These are phyloP conservation scores for Volucella zonaria DNA, from an alignment of 2,888 invertebrate species.

Conservation along the genomic window DNA sequence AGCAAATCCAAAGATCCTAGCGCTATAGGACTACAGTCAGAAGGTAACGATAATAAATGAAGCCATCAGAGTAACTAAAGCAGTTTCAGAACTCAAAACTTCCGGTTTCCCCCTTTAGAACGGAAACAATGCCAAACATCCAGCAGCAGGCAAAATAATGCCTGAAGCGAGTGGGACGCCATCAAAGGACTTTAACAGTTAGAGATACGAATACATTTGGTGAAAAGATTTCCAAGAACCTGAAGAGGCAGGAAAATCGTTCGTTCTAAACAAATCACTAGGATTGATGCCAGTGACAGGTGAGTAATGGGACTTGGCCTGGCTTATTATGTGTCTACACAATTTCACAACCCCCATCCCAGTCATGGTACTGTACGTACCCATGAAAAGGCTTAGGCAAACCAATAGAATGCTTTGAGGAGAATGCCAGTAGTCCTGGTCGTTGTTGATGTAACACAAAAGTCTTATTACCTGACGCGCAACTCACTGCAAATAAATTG, in stretches of 20 bases:
- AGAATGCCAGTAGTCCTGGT: too few relatives aligned
- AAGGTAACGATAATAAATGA: slow-evolving; percentile 72
- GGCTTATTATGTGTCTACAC: slow-evolving; percentile 70
- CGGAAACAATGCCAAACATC: slow-evolving; percentile 14
- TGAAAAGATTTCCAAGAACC: not conserved
- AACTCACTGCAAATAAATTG: slow-evolving; percentile 63
- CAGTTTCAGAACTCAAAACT: slow-evolving; percentile 48
- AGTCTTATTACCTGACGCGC: slow-evolving; percentile 63
- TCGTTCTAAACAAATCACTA: slow-evolving; percentile 69
- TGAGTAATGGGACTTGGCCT: slow-evolving; percentile 72
- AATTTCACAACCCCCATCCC: slow-evolving; percentile 37
- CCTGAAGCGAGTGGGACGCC: not conserved
- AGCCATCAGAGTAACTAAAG: slow-evolving; percentile 63
- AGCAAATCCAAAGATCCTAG: slow-evolving; percentile 3
- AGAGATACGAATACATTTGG: slow-evolving; percentile 15
- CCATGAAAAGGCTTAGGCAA: too few relatives aligned
- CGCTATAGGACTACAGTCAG: not conserved
- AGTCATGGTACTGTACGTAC: not conserved
- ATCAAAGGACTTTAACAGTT: slow-evolving; percentile 49
- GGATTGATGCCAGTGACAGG: slow-evolving; percentile 73
- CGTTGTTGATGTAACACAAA: slow-evolving; percentile 15
- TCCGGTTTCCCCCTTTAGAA: slow-evolving; percentile 33
- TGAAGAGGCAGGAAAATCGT: slow-evolving; percentile 36
- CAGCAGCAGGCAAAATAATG: not conserved
- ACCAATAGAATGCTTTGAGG: too few relatives aligned